These are phyloP conservation scores for Collichthys lucidus DNA, from an alignment of 2,113 vertebrate species.

Conservation along the genomic window DNA sequence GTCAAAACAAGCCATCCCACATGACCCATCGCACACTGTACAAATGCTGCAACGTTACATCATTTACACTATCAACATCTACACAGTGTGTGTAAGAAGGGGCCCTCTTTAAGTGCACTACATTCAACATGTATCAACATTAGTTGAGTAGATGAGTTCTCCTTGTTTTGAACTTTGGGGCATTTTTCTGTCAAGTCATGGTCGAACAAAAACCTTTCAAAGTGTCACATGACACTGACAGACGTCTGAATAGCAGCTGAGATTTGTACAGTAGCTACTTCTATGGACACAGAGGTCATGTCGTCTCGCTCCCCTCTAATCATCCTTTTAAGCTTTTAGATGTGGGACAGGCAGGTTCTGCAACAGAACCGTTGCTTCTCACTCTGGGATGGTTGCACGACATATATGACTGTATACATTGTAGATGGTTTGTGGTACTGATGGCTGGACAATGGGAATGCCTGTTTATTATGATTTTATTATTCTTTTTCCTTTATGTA, in stretches of 20 bases:
- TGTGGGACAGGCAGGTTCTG: neutral
- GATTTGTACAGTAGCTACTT: neutral
- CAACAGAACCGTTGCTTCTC: neutral
- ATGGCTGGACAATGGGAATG: neutral
- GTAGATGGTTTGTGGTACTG: neutral
- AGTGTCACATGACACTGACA: neutral
- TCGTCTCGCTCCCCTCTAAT: neutral
- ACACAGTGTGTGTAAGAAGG: neutral
- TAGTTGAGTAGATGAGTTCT: neutral
- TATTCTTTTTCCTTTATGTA: too few relatives aligned
- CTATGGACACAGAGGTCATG: neutral
- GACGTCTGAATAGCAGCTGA: neutral
- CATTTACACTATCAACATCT: constrained; percentile 34
- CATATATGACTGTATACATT: neutral
- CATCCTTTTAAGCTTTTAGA: neutral
- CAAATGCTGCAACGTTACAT: constrained; percentile 64
- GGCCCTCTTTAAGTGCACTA: neutral
- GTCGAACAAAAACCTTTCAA: neutral
- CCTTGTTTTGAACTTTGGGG: neutral
- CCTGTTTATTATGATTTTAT: neutral
- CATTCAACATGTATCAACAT: neutral
- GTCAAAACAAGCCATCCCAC: constrained; percentile 61
- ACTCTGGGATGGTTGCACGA: neutral
- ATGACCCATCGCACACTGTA: constrained; percentile 37
- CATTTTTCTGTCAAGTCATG: neutral